Evolutionary conservation across 2,797 vertebrate species (phyloP).

Genomic region (Chaetodon trifasciatus): DNA sequence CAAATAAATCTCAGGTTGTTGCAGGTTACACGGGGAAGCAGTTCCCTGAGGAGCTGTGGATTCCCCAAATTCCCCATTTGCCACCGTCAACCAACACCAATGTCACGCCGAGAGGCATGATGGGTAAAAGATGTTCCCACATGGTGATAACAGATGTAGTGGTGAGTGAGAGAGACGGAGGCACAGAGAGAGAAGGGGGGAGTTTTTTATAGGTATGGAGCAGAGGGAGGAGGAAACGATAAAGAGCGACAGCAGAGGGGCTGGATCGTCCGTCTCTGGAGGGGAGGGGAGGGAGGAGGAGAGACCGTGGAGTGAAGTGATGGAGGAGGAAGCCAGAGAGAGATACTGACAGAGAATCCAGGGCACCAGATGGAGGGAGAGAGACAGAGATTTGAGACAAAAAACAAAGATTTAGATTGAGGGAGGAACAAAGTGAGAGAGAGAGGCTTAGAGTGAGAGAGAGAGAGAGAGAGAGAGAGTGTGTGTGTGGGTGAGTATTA

Average conservation of each 20-base stretch:
- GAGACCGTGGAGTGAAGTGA: slow-evolving; percentile 52
- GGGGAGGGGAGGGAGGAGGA: slow-evolving; percentile 30
- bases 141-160: slow-evolving; percentile 61
- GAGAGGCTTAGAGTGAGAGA: slow-evolving; percentile 48
- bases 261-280: slow-evolving; percentile 39
- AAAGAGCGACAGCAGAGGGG: slow-evolving; percentile 55
- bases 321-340: slow-evolving; percentile 48
- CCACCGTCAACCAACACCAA: slow-evolving; percentile 32
- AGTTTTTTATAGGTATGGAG: slow-evolving; percentile 37
- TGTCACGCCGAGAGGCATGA: slow-evolving; percentile 47
- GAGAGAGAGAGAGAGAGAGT: slow-evolving; percentile 7
- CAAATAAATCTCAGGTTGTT: slow-evolving; percentile 54
- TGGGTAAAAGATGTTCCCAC: slow-evolving; percentile 65
- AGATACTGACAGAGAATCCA: slow-evolving; percentile 56
- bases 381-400: slow-evolving; percentile 60
- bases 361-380: slow-evolving; percentile 67
- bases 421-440: slow-evolving; percentile 66
- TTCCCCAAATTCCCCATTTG: slow-evolving; percentile 62
- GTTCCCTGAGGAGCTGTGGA: slow-evolving; percentile 20
- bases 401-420: slow-evolving; percentile 61
- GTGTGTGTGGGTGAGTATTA: slow-evolving; percentile 43
- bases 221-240: slow-evolving; percentile 43
- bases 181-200: background rate
- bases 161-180: slow-evolving; percentile 18
- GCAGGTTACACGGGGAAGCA: background rate